Evolutionary conservation across 2,113 vertebrate genomes (phyloP).

Genomic region (Scomber japonicus): DNA sequence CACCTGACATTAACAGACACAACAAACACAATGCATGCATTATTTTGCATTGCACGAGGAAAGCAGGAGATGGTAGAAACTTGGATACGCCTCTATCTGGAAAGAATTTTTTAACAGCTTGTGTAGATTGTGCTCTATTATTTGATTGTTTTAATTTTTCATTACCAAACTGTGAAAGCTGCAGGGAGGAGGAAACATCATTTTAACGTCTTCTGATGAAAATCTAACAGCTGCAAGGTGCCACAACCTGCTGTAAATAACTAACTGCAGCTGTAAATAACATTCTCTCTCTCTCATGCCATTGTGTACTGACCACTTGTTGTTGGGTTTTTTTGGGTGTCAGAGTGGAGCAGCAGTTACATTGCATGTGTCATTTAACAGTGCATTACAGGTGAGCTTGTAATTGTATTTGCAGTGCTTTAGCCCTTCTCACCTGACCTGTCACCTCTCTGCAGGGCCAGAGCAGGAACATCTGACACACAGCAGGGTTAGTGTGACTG

Average conservation of each 20-base stretch:
- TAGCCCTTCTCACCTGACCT: conserved; percentile 6
- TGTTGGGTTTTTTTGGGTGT: background rate
- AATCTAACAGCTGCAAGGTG: background rate
- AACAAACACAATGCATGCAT: background rate
- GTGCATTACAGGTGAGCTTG: background rate
- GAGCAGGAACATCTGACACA: background rate
- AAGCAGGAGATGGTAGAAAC: background rate
- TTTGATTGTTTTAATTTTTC: too few species aligned
- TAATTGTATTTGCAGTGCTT: background rate
- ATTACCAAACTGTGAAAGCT: background rate
- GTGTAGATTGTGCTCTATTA: too few species aligned
- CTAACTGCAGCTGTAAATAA: background rate
- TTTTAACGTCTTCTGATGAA: background rate
- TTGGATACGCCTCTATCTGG: too few species aligned
- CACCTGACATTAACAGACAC: background rate
- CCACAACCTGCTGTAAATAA: background rate
- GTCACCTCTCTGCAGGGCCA: conserved; percentile 16
- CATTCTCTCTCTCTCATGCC: background rate
- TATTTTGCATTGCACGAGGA: background rate
- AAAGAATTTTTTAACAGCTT: too few species aligned
- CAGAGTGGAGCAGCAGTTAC: background rate
- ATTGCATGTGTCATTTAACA: background rate
- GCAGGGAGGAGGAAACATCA: background rate
- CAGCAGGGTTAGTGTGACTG: conserved; percentile 5
- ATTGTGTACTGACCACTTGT: background rate